Evolutionary conservation across 1,140 invertebrate species (phyloP), one percentile per base, ranked within the genome.

Genomic region (Aphis gossypii): DNA sequence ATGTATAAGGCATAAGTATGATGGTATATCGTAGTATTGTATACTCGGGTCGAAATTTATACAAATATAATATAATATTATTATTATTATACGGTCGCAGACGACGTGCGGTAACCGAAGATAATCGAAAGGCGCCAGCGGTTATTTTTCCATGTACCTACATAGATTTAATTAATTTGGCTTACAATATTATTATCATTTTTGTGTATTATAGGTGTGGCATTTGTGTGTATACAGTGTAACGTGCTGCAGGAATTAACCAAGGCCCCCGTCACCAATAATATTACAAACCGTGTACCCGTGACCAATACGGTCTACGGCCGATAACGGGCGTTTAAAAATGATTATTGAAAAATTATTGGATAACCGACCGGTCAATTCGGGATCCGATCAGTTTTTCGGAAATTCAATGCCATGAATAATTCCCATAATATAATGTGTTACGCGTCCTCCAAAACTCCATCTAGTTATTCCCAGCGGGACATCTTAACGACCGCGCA

Each of bases 351-450:
- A 86, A 46, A 86, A 86, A n/a, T 84, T 25, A 84, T 83, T 38
- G 82, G 38, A 51, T 51, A 51, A 51, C 48, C 48, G 48, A 51
- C 35, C 6, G 83, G 83, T 86, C 44, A 25, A 3, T 7, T 44
- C 5, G 41, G 84, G 44, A 44, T 18, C 18, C 23, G 38, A 86
- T 86, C 41, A 2, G 84, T 86, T 86, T 86, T 46, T 25, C 25
- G 84, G 38, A 44, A 46, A 86, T 86, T 86, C 84, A 86, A 86
- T 86, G 84, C 41, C 84, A 86, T 86, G 44, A 86, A 86, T 48
- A 86, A 86, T 86, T 30, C 14, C 25, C 41, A 30, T 86, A 2
- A 14, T 60, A 60, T 60, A 30, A 5, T n/a, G 30, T n/a, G 9
- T 68, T 46, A 6, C 21, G 38, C 41, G 84, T 86, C 44, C 84